Conservation (phyloP, 2,113 vertebrate genomes). For the Zapornia atra region DNA sequence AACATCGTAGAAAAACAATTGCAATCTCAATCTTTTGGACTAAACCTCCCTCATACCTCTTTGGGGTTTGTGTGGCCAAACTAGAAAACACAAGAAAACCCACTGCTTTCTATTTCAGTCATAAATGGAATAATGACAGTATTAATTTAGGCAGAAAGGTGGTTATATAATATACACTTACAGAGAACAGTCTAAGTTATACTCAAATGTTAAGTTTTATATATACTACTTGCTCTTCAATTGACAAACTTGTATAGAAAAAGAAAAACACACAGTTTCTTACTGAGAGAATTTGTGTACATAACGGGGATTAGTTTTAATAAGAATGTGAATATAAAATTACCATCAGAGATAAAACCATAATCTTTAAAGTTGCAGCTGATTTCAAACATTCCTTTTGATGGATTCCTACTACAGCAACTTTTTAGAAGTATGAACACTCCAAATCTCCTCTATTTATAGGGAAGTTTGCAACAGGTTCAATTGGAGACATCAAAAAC, state of each 20-base stretch:
- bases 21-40: neutral
- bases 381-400: conserved; percentile 68
- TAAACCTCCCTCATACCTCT: neutral
- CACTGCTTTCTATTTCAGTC: neutral
- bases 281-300: neutral
- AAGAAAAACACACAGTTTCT: neutral
- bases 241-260: neutral
- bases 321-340: conserved; percentile 35
- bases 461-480: conserved; percentile 74
- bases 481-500: conserved; percentile 76
- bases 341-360: conserved; percentile 54
- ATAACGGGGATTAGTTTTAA: neutral
- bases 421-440: conserved; percentile 71
- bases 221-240: neutral
- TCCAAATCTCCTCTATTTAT: conserved; percentile 71
- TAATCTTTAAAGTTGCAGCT: conserved; percentile 59
- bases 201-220: neutral
- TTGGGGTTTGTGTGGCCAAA: no score
- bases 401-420: conserved; percentile 53
- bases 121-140: neutral
- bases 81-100: neutral
- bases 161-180: neutral
- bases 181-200: neutral
- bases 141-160: neutral
- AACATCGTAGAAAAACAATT: neutral